A percentile compares a stretch with the other conserved stretches of the same genome.
Conservation (phyloP, 1,140 invertebrate species). For the Rhopalosiphum maidis region DNA sequence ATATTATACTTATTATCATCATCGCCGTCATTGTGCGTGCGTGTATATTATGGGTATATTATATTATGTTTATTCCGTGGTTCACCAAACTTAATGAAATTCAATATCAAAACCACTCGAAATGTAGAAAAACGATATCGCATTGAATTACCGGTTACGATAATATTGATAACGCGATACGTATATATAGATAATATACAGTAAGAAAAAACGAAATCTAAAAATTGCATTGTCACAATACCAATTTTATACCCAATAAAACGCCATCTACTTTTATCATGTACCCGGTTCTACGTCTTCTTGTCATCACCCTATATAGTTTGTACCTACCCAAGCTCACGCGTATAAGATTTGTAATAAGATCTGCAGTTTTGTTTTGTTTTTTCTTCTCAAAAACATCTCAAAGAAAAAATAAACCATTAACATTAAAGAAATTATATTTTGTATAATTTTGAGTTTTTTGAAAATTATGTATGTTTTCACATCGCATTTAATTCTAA, state of each 20-base stretch:
- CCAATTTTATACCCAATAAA: too few species aligned
- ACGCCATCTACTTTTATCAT: too few species aligned
- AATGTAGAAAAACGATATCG: not conserved
- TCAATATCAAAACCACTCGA: not conserved
- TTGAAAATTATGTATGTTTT: not conserved
- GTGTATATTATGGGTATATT: not conserved
- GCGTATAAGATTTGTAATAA: too few species aligned
- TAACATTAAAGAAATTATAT: not conserved
- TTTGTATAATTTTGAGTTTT: not conserved
- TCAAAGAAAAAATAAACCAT: too few species aligned
- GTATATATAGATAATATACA: not conserved
- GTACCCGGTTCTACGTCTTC: too few species aligned
- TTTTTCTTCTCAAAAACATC: too few species aligned
- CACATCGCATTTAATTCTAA: not conserved
- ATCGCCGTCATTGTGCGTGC: not conserved
- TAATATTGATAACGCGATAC: not conserved
- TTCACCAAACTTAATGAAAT: not conserved
- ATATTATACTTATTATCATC: not conserved
- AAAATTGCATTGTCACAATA: not conserved
- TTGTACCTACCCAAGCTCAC: too few species aligned
- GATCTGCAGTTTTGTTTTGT: too few species aligned
- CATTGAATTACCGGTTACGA: not conserved
- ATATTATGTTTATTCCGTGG: not conserved
- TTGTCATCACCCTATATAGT: too few species aligned
- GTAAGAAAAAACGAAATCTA: not conserved